Base-by-base conservation (phyloP, 2,888 invertebrate species). In the Netelia melanura region DNA sequence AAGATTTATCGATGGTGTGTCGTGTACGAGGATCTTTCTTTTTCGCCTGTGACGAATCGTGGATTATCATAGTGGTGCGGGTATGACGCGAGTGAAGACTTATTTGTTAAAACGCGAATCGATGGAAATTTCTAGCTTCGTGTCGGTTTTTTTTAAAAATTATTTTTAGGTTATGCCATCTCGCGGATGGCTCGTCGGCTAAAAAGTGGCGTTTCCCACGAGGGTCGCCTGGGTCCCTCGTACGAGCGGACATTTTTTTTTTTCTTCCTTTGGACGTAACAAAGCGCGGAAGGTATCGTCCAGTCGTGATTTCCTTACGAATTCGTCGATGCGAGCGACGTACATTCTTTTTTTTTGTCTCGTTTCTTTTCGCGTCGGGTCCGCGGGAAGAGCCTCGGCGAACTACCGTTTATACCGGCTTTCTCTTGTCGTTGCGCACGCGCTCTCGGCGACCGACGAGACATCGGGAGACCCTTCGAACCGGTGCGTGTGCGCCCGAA, bases 401-500 rank as follows among this genome's bases (percentile, higher is more conserved):
- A 30, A 54, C 21, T 56, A 65, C 71, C 79, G 75, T 65, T 52
- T 17, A 17, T 78, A 70, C 71, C 79, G 79, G 81, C 78, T 79
- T 81, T 78, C 81, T 62, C 67, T 70, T 38, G 17, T 70, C 44
- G 82, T 70, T 71, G 85, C 85, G 85, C 30, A 30, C 82, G 82
- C 81, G 84, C 62, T 71, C 79, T 52, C 62, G 14, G 38, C 68
- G 48, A 43, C 56, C 43, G 23, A 2, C 21, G 43, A n/a, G 21
- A 23, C 30, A 25, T 38, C 11, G 17, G 52, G 75, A 71, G 70
- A 9, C 67, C 79, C 71, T 21, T 67, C 38, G 21, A 78, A 76
- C 79, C 85, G 85, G 85, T 86, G 85, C 81, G 85, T 74, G 77
- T 82, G 75, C 82, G 82, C 82, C 85, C 85, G 85, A 83, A 86